phyloP scores from a whole-genome alignment of 2,888 invertebrate genomes.

The Syrphus vitripennis region DNA sequence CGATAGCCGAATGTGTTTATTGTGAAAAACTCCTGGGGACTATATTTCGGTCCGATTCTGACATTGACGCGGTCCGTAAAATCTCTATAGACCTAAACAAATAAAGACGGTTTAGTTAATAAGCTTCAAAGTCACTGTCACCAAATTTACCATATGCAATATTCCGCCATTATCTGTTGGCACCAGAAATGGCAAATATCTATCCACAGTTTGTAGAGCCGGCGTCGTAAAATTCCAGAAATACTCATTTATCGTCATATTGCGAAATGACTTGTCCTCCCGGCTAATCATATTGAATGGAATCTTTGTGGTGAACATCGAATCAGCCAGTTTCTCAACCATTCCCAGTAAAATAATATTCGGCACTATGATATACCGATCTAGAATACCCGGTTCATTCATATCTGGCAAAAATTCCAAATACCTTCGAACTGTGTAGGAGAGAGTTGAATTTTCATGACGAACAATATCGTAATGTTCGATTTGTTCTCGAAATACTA shows the following conservation, averaged over 20 bases:
- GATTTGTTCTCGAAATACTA: slow-evolving; percentile 65
- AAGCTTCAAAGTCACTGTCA: not conserved
- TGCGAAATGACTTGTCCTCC: slow-evolving; percentile 82
- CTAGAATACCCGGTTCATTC: slow-evolving; percentile 83
- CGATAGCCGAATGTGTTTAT: slow-evolving; percentile 84
- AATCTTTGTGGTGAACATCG: slow-evolving; percentile 82
- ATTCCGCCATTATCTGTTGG: slow-evolving; percentile 83
- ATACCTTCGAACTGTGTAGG: slow-evolving; percentile 83
- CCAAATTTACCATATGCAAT: slow-evolving; percentile 28
- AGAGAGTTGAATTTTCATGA: slow-evolving; percentile 75
- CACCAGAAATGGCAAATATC: slow-evolving; percentile 83
- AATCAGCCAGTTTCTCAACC: slow-evolving; percentile 82
- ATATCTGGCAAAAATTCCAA: slow-evolving; percentile 83
- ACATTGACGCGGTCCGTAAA: slow-evolving; percentile 85
- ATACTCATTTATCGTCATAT: slow-evolving; percentile 84
- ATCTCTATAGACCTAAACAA: slow-evolving; percentile 84
- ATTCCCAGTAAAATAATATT: slow-evolving; percentile 82
- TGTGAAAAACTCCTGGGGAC: slow-evolving; percentile 84
- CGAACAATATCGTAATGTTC: slow-evolving; percentile 67
- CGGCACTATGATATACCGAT: slow-evolving; percentile 82
- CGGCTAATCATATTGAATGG: slow-evolving; percentile 82
- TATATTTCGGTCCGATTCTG: slow-evolving; percentile 84
- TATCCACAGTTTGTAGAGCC: slow-evolving; percentile 83
- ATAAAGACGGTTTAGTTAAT: not conserved
- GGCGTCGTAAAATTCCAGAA: slow-evolving; percentile 87